Conservation (phyloP, 2,113 vertebrate genomes). For the Trachemys scripta region DNA sequence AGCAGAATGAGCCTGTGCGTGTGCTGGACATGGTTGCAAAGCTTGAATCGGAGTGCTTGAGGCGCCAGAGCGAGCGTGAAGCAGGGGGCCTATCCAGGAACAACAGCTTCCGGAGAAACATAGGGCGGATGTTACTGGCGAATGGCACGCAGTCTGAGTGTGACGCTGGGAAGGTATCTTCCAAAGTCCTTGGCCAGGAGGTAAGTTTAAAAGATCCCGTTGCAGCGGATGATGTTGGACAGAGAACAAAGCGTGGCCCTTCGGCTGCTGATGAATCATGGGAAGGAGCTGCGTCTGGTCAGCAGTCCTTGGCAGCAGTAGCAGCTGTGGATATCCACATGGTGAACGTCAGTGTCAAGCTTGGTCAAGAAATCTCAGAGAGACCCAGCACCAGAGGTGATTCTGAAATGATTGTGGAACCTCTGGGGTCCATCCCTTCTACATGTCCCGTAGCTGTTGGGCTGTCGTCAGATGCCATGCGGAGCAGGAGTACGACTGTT, state of each 20-base stretch:
- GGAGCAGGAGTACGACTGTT: neutral
- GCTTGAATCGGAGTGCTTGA: constrained; percentile 92
- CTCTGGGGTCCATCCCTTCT: constrained; percentile 26
- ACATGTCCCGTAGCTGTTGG: constrained; percentile 28
- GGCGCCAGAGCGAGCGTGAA: constrained; percentile 80
- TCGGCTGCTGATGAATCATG: constrained; percentile 39
- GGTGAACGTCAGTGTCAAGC: constrained; percentile 42
- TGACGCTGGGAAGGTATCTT: neutral
- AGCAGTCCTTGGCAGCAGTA: constrained; percentile 32
- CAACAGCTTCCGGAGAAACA: constrained; percentile 89
- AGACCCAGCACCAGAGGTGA: constrained; percentile 26
- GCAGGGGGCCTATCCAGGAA: constrained; percentile 82
- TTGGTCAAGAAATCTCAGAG: constrained; percentile 29
- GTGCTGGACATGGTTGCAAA: constrained; percentile 95
- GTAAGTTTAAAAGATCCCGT: constrained; percentile 5
- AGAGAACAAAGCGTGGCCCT: neutral
- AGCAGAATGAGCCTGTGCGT: constrained; percentile 83
- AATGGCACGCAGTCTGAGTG: constrained; percentile 66
- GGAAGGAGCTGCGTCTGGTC: neutral
- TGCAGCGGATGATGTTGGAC: neutral
- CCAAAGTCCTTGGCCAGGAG: neutral
- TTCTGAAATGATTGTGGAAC: constrained; percentile 38
- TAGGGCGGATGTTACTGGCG: constrained; percentile 88
- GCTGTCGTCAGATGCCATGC: constrained; percentile 17
- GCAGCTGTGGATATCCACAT: constrained; percentile 28